Conservation (phyloP, 2,113 vertebrate genomes). For the Cryptotis parvus region DNA sequence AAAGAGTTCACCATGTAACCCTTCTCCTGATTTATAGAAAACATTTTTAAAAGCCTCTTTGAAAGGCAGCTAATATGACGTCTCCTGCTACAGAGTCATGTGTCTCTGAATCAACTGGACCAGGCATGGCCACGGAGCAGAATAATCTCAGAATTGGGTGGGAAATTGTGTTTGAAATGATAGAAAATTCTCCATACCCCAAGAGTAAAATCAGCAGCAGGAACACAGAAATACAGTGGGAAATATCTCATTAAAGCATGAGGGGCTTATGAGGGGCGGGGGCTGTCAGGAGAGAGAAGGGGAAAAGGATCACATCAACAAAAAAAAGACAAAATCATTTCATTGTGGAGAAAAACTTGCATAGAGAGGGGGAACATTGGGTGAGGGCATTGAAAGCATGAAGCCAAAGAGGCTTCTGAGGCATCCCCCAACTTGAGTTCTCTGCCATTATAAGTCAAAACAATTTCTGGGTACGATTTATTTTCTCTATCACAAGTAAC, state of each 20-base stretch:
- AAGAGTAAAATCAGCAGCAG: conserved; percentile 50
- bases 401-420: background rate
- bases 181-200: background rate
- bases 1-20: conserved; percentile 71
- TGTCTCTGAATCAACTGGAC: conserved; percentile 68
- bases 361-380: background rate
- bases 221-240: conserved; percentile 20
- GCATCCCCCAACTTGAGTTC: conserved; percentile 5
- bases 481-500: conserved; percentile 68
- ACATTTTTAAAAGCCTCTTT: conserved; percentile 75
- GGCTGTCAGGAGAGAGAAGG: conserved; percentile 28
- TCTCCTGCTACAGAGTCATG: conserved; percentile 69
- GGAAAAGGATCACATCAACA: background rate
- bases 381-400: too few species aligned
- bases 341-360: conserved; percentile 43
- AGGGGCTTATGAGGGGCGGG: too few species aligned
- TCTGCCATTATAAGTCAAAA: background rate
- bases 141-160: conserved; percentile 27
- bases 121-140: conserved; percentile 62
- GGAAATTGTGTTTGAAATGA: conserved; percentile 44
- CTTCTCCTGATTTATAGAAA: conserved; percentile 68
- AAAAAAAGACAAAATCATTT: conserved; percentile 24
- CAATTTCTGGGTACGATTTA: conserved; percentile 68
- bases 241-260: conserved; percentile 50
- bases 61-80: conserved; percentile 51